Evolutionary conservation across 2,888 invertebrate genomes (phyloP).

Genomic region (Dysmachus trigonus): DNA sequence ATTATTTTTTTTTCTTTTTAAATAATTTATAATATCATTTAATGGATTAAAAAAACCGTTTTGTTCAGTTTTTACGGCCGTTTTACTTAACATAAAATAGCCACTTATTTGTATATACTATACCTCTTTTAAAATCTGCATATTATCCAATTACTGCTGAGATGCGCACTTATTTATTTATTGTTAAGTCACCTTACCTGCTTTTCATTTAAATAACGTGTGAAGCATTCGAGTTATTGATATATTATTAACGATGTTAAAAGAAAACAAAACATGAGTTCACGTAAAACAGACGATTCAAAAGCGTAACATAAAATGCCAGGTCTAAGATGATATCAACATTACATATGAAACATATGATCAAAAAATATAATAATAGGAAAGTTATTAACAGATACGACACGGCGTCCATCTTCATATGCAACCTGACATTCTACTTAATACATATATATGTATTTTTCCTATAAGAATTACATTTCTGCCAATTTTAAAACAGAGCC

Average conservation of each 20-base stretch:
- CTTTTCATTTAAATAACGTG: background rate
- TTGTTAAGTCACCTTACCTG: background rate
- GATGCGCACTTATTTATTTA: background rate
- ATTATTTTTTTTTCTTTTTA: too few relatives aligned
- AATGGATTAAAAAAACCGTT: background rate
- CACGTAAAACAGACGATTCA: background rate
- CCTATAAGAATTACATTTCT: conserved; percentile 17
- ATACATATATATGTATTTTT: conserved; percentile 50
- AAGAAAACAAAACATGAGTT: background rate
- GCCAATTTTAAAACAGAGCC: conserved; percentile 28
- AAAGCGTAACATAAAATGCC: conserved; percentile 35
- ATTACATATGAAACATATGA: background rate
- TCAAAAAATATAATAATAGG: background rate
- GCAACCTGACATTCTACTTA: conserved; percentile 46
- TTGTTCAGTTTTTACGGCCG: background rate
- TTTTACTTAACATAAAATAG: background rate
- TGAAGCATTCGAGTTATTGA: background rate
- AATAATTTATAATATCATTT: too few relatives aligned
- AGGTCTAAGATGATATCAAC: background rate
- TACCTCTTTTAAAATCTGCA: background rate
- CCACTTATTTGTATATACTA: background rate
- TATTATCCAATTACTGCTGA: background rate
- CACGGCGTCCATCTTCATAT: background rate
- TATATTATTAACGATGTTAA: background rate
- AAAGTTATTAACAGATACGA: background rate